Evolutionary conservation across 2,888 invertebrate genomes (phyloP).

Genomic region (Rugalucina vietnamica): DNA sequence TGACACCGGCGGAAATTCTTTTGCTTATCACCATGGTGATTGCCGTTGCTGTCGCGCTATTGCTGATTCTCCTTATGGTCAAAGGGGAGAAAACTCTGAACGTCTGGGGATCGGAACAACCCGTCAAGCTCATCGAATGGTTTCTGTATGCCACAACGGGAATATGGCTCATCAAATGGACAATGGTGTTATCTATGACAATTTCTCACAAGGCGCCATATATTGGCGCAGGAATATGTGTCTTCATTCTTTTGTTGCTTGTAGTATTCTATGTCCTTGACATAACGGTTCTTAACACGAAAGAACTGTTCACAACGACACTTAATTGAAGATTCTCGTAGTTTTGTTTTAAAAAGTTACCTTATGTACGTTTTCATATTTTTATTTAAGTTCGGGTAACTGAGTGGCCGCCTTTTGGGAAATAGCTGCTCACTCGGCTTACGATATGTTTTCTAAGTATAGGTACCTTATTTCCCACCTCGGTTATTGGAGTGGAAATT

Average conservation of each 20-base stretch:
- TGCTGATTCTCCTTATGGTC: slow-evolving; percentile 54
- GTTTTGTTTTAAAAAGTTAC: no score
- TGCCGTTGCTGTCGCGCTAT: slow-evolving; percentile 25
- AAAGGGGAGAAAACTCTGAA: slow-evolving; percentile 52
- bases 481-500: no score
- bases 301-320: background rate
- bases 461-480: no score
- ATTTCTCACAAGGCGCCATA: slow-evolving; percentile 49
- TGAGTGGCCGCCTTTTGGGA: no score
- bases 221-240: slow-evolving; percentile 26
- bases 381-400: no score
- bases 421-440: no score
- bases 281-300: background rate
- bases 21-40: slow-evolving; percentile 57
- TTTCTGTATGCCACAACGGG: slow-evolving; percentile 53
- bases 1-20: slow-evolving; percentile 57
- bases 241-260: background rate
- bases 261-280: background rate
- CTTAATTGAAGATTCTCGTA: no score
- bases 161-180: slow-evolving; percentile 51
- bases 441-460: no score
- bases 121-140: slow-evolving; percentile 45
- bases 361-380: no score
- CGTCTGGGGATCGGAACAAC: slow-evolving; percentile 59
- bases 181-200: slow-evolving; percentile 38